Evolutionary conservation across 2,113 vertebrate genomes (phyloP), one percentile per base, ranked within the genome.

Genomic region (Upupa epops): DNA sequence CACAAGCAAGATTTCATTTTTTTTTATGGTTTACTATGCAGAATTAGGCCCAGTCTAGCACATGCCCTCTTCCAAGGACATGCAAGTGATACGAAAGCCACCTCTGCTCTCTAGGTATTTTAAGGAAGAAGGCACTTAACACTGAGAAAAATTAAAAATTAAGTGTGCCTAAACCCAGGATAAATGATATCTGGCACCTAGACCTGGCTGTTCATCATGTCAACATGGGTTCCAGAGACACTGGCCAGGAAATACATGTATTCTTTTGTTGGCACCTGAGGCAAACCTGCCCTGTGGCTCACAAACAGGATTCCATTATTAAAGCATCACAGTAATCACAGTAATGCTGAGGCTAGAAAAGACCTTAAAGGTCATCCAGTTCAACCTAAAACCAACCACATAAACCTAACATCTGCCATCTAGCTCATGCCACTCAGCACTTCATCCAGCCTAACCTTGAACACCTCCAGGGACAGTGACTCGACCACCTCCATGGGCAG

Each of bases 201-300:
- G 54, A 86, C 55, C n/a, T 28, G 81, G 74, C 26, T 89, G 54
- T 76, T 96, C 54, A 79, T 88, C 88, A 40, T 49, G 31, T 90
- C 70, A 75, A 86, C 49, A 40, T 54, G 92, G 65, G 72, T 40
- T 51, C 20, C 42, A 82, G 81, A 79, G 64, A 70, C 0, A 0
- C 46, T 93, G 70, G 28, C 58, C 73, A 75, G 86, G 83, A 72
- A 78, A 78, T 61, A 34, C 40, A 54, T 90, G 91, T 86, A 78
- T 75, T 72, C 49, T 78, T 83, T 86, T 78, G 25, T 31, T 71
- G 15, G 61, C 69, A 55, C 73, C 59, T 86, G 40, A 29, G 65
- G 77, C 5, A 0, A 59, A 54, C 22, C 48, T 84, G 36, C 32
- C 76, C 58, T 69, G 61, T 90, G 66, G 63, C 83, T 88, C 82